Percentiles rank a stretch among this genome's conserved stretches.
Evolutionary conservation across 2,113 vertebrate genomes (phyloP).

Genomic region (Pachyramphus minor): DNA sequence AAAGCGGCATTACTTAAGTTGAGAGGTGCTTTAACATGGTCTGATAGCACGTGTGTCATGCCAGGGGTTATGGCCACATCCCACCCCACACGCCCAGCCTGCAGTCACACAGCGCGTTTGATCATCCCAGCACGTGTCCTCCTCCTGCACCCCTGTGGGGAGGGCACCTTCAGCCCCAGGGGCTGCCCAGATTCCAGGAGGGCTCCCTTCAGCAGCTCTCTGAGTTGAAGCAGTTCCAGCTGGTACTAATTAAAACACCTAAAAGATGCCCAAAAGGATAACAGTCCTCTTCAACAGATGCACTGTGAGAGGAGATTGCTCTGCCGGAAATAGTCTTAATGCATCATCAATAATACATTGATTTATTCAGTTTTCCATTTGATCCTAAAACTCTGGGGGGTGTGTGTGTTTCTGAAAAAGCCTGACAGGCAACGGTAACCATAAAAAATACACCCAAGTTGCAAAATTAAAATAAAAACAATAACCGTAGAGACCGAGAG

Average conservation of each 20-base stretch:
- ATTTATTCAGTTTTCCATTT: constrained; percentile 15
- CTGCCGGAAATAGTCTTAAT: background rate
- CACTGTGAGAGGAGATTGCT: background rate
- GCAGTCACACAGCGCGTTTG: background rate
- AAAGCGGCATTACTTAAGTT: background rate
- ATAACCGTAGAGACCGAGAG: background rate
- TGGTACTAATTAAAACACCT: constrained; percentile 2
- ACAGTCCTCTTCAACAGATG: background rate
- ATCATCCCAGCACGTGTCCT: background rate
- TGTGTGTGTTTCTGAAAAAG: background rate
- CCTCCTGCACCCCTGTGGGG: background rate
- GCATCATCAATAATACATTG: background rate
- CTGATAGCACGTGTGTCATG: background rate
- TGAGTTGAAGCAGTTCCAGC: background rate
- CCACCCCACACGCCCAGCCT: background rate
- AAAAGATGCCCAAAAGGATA: constrained; percentile 20
- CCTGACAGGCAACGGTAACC: background rate
- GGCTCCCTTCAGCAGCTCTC: background rate
- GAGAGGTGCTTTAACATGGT: background rate
- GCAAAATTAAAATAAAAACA: background rate
- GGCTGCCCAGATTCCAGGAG: background rate
- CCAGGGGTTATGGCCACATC: background rate
- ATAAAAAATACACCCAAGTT: background rate
- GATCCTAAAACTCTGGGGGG: background rate
- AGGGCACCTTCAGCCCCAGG: background rate